These are phyloP conservation scores for Trachythela sp. DNA, from an alignment of 64 coral and sea anemone genomes.

Conservation along the genomic window DNA sequence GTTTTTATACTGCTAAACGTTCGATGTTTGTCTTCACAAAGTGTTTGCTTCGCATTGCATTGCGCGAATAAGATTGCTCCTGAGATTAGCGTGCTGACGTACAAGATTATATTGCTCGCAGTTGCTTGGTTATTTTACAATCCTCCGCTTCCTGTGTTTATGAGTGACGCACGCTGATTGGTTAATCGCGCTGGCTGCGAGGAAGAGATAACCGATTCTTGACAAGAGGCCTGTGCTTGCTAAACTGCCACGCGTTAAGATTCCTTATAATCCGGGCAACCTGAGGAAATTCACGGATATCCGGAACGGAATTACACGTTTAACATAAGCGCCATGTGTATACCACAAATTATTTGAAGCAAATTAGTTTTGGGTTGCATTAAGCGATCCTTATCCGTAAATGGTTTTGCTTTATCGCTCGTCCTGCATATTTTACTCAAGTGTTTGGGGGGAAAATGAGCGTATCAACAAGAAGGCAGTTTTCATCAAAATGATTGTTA, in stretches of 20 bases:
- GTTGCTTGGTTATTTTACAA: background rate
- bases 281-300: background rate
- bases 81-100: conserved; percentile 23
- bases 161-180: background rate
- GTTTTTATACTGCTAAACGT: conserved; percentile 10
- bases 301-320: background rate
- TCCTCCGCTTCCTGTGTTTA: background rate
- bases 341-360: background rate
- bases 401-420: background rate
- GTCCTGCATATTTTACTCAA: background rate
- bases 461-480: background rate
- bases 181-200: background rate
- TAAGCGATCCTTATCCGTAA: background rate
- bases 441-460: background rate
- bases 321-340: background rate
- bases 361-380: background rate
- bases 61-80: background rate
- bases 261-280: background rate
- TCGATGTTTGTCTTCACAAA: background rate
- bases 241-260: conserved; percentile 14
- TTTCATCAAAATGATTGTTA: conserved; percentile 3
- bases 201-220: conserved; percentile 4
- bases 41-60: background rate
- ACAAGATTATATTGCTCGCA: conserved; percentile 4
- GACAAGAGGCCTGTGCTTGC: background rate